Evolutionary conservation across 2,113 vertebrate species (phyloP).

Genomic region (Brachypodius melanocephalos): DNA sequence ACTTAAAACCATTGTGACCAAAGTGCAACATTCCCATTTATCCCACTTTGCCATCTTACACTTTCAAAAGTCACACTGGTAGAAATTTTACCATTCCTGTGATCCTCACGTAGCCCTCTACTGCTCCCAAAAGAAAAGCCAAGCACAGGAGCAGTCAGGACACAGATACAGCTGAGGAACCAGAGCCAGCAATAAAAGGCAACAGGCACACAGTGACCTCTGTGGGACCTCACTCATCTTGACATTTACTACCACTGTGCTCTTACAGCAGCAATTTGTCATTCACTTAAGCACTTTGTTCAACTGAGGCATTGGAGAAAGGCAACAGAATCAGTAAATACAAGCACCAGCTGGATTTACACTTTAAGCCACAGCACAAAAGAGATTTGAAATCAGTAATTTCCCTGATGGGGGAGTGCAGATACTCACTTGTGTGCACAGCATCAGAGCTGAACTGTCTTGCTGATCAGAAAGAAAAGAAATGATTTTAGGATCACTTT

Average conservation of each 20-base stretch:
- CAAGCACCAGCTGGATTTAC: background rate
- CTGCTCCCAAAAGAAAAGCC: fast-evolving
- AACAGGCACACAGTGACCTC: background rate
- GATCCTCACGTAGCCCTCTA: fast-evolving
- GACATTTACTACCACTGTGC: background rate
- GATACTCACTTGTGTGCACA: background rate
- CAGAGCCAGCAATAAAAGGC: background rate
- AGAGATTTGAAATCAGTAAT: background rate
- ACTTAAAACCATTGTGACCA: background rate
- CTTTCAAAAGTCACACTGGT: fast-evolving
- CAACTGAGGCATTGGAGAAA: background rate
- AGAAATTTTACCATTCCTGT: background rate
- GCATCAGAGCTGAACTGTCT: background rate
- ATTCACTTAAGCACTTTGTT: background rate
- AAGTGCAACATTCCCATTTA: background rate
- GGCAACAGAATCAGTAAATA: background rate
- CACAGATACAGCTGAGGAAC: background rate
- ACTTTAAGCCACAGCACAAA: background rate
- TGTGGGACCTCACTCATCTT: background rate
- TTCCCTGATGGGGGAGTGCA: background rate
- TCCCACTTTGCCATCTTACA: background rate
- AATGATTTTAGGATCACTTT: background rate
- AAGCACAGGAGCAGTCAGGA: background rate
- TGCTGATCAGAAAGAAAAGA: background rate
- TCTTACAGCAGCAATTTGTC: background rate